Conservation (phyloP, 2,888 invertebrate species). For the Agriotes lineatus region DNA sequence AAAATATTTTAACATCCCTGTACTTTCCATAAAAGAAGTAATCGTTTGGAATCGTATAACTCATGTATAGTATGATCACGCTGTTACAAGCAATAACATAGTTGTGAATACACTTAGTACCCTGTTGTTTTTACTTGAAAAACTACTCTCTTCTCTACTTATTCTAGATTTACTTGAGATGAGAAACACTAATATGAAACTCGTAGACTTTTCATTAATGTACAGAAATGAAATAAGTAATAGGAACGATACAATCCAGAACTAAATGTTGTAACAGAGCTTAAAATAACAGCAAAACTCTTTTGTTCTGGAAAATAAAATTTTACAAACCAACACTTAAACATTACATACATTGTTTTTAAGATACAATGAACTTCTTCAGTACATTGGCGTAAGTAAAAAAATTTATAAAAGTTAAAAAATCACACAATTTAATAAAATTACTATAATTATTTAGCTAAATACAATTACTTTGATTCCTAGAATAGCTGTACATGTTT, state of each 20-base stretch:
- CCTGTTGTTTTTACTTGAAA: conserved; percentile 42
- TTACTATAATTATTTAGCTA: conserved; percentile 19
- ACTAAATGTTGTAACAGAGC: too few species aligned
- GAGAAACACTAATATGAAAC: conserved; percentile 4
- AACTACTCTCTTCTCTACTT: conserved; percentile 33
- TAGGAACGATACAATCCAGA: conserved; percentile 4
- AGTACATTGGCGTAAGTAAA: conserved; percentile 1
- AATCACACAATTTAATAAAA: conserved; percentile 28
- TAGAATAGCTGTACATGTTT: conserved; percentile 54
- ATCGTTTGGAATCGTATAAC: conserved; percentile 39
- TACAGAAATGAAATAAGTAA: neutral
- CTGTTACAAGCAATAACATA: conserved; percentile 30
- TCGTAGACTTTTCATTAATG: neutral
- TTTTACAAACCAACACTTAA: conserved; percentile 35
- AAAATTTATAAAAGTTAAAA: conserved; percentile 13
- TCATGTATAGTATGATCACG: conserved; percentile 37
- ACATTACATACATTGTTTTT: conserved; percentile 28
- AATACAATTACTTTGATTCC: conserved; percentile 38
- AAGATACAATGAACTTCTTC: conserved; percentile 21
- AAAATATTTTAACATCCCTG: conserved; percentile 44
- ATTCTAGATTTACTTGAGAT: conserved; percentile 6
- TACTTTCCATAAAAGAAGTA: conserved; percentile 38
- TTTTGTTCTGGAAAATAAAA: conserved; percentile 22
- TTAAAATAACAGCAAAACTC: conserved; percentile 4
- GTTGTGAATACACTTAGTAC: conserved; percentile 45